Percentiles rank a stretch among this genome's conserved stretches.
These are phyloP conservation scores for Cossypha heuglini DNA, from an alignment of 2,797 vertebrate species.

Conservation along the genomic window DNA sequence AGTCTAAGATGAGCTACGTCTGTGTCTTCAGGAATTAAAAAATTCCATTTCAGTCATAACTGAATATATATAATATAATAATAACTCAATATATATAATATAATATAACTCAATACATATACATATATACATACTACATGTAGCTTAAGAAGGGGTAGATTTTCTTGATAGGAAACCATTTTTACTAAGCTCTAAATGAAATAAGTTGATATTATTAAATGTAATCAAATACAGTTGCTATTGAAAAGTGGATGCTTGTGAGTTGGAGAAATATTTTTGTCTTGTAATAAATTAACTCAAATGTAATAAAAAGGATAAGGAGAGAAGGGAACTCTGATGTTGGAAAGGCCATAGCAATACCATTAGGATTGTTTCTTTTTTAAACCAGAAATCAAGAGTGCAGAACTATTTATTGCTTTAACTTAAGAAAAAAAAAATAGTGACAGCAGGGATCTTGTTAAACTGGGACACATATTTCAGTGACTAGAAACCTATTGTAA, in stretches of 20 bases:
- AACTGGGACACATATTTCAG: not conserved
- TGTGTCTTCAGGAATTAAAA: not conserved
- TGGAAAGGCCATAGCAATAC: not conserved
- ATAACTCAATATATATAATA: too few species aligned
- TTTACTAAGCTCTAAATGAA: not conserved
- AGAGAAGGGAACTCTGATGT: not conserved
- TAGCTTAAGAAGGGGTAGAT: not conserved
- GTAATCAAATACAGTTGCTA: not conserved
- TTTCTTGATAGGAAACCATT: not conserved
- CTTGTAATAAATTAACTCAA: not conserved
- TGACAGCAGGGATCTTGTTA: not conserved
- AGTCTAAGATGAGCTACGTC: not conserved
- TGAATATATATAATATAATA: too few species aligned
- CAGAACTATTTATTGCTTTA: slow-evolving; percentile 1
- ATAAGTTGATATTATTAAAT: not conserved
- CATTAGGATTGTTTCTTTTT: not conserved
- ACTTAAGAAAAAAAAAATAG: not conserved
- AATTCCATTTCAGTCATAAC: not conserved
- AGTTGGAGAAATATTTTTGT: not conserved
- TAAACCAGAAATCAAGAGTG: not conserved
- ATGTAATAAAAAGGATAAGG: not conserved
- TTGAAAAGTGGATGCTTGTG: not conserved
- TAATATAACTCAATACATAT: too few species aligned
- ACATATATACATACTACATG: not conserved
- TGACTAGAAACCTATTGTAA: slow-evolving; percentile 11